Evolutionary conservation across 2,113 vertebrate genomes (phyloP).

Genomic region (Sclerurus mexicanus): DNA sequence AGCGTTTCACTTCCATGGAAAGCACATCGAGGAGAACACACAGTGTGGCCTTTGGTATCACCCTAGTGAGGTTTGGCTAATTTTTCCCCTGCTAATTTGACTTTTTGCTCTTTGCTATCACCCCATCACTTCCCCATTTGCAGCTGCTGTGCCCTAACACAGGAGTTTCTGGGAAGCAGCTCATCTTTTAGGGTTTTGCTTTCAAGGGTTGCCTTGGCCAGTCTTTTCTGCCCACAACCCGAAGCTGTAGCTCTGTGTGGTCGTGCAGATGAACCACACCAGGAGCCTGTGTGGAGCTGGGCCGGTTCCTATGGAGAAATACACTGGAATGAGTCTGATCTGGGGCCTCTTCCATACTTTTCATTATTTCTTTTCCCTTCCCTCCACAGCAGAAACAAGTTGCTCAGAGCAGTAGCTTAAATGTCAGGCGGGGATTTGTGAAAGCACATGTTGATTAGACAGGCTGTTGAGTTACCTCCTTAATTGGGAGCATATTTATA

Average conservation of each 20-base stretch:
- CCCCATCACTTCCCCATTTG: not conserved
- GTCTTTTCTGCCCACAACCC: not conserved
- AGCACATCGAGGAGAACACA: not conserved
- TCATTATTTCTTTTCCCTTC: not conserved
- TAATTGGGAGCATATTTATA: not conserved
- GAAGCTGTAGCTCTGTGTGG: not conserved
- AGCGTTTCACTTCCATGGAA: not conserved
- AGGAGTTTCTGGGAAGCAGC: not conserved
- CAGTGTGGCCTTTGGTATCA: not conserved
- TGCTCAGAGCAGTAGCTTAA: not conserved
- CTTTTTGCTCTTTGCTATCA: not conserved
- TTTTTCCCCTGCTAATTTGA: not conserved
- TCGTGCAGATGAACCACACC: fast-evolving
- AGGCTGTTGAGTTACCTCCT: not conserved
- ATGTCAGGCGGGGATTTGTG: not conserved
- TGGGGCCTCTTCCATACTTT: not conserved
- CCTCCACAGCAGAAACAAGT: not conserved
- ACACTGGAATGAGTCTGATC: fast-evolving
- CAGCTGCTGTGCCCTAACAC: not conserved
- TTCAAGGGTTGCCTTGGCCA: not conserved
- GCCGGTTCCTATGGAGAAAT: not conserved
- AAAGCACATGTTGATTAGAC: not conserved
- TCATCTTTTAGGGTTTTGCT: not conserved
- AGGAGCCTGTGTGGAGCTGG: not conserved
- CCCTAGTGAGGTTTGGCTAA: not conserved